These are phyloP conservation scores for Cephalopholis sonnerati DNA, from an alignment of 2,113 vertebrate species.

Conservation along the genomic window DNA sequence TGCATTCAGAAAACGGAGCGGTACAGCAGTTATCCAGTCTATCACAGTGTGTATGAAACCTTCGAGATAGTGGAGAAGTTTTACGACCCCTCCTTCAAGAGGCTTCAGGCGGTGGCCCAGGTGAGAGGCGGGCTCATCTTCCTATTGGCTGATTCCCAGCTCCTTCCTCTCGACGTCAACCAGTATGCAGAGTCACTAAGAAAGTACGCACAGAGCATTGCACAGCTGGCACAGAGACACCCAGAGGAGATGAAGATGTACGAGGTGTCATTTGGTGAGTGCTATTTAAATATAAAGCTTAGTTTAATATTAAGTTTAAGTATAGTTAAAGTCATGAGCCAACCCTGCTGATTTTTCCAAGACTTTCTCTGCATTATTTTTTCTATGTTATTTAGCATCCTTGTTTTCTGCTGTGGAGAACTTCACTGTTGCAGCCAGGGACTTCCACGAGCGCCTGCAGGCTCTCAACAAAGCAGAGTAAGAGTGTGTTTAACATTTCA, in stretches of 20 bases:
- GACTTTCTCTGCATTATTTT: neutral
- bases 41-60: constrained; percentile 96
- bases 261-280: constrained; percentile 91
- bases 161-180: constrained; percentile 90
- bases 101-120: constrained; percentile 89
- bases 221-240: constrained; percentile 84
- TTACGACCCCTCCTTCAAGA: constrained; percentile 92
- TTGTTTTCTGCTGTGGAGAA: constrained; percentile 92
- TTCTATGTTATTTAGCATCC: constrained; percentile 81
- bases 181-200: constrained; percentile 90
- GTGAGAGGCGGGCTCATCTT: constrained; percentile 91
- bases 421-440: constrained; percentile 88
- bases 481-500: constrained; percentile 44
- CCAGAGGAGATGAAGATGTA: constrained; percentile 80
- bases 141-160: constrained; percentile 88
- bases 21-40: constrained; percentile 95
- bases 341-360: neutral
- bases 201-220: constrained; percentile 87
- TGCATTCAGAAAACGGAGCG: constrained; percentile 88
- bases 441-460: constrained; percentile 88
- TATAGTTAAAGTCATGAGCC: neutral
- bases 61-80: constrained; percentile 93
- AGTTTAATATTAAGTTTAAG: too few relatives aligned
- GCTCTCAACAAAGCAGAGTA: constrained; percentile 89
- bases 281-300: neutral